Evolutionary conservation across 1,140 invertebrate genomes (phyloP).

Genomic region (Manduca sexta): DNA sequence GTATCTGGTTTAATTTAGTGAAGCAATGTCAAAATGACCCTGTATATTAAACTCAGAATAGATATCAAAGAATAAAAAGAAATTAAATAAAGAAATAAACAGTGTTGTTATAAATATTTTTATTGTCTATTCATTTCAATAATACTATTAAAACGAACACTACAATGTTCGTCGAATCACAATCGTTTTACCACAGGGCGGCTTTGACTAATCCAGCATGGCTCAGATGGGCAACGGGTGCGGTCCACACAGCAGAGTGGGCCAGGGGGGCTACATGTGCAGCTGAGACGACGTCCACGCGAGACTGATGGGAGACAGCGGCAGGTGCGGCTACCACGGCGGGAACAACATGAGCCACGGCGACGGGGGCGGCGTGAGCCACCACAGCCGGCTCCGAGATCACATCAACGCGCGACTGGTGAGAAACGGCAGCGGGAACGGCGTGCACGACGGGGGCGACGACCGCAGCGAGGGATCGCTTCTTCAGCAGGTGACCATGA

Average conservation of each 20-base stretch:
- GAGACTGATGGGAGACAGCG: conserved; percentile 26
- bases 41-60: too few relatives aligned
- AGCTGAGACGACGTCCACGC: conserved; percentile 15
- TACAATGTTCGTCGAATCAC: conserved; percentile 37
- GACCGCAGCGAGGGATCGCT: conserved; percentile 13
- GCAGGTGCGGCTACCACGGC: conserved; percentile 37
- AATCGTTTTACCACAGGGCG: conserved; percentile 30
- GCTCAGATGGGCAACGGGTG: conserved; percentile 19
- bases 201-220: conserved; percentile 19
- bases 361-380: conserved; percentile 24
- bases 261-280: conserved; percentile 27
- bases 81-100: conserved; percentile 5
- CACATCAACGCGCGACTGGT: conserved; percentile 39
- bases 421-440: conserved; percentile 34
- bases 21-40: too few relatives aligned
- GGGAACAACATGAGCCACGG: conserved; percentile 10
- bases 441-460: conserved; percentile 13
- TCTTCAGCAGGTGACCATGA: conserved; percentile 22
- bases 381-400: conserved; percentile 31
- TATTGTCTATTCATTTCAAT: conserved; percentile 47
- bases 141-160: conserved; percentile 39
- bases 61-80: background rate
- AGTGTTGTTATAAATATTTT: conserved; percentile 9
- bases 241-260: conserved; percentile 29
- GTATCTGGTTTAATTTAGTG: too few relatives aligned